phyloP scores from a whole-genome alignment of 2,888 invertebrate genomes.

The Corythucha ciliata region DNA sequence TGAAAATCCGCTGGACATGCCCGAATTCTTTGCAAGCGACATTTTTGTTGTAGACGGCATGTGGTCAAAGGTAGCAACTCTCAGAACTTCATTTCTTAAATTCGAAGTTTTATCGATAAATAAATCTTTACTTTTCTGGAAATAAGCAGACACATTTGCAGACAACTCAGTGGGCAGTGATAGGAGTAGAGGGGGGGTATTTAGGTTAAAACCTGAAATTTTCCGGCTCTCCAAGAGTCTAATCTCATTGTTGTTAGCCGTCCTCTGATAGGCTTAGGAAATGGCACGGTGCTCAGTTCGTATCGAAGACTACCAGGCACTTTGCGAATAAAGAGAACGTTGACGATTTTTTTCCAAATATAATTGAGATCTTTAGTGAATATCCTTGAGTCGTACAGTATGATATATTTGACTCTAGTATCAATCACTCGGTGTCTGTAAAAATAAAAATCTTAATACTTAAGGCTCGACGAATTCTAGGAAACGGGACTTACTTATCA shows the following conservation, averaged over 20 bases:
- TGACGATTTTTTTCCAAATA: constrained; percentile 67
- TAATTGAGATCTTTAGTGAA: constrained; percentile 56
- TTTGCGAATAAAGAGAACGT: constrained; percentile 59
- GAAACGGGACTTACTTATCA: constrained; percentile 47
- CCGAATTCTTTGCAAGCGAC: constrained; percentile 13
- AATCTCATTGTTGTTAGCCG: constrained; percentile 53
- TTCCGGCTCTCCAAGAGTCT: constrained; percentile 52
- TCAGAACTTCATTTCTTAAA: constrained; percentile 50
- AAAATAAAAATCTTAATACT: background rate
- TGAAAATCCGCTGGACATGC: constrained; percentile 26
- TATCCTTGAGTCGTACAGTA: constrained; percentile 59
- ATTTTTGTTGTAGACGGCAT: constrained; percentile 52
- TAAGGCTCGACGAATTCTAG: background rate
- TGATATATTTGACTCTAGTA: constrained; percentile 58
- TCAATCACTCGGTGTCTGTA: constrained; percentile 58
- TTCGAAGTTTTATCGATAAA: constrained; percentile 50
- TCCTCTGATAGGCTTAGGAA: constrained; percentile 52
- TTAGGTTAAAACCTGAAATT: constrained; percentile 37
- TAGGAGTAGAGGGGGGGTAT: too few species aligned
- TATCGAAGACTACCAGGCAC: constrained; percentile 52
- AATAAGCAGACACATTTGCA: constrained; percentile 17
- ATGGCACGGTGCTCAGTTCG: constrained; percentile 63
- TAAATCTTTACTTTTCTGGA: constrained; percentile 31
- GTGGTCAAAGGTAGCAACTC: constrained; percentile 57
- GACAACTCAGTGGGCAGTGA: too few species aligned